Conservation (phyloP, 2,888 invertebrate species). For the Perizoma affinitatum region DNA sequence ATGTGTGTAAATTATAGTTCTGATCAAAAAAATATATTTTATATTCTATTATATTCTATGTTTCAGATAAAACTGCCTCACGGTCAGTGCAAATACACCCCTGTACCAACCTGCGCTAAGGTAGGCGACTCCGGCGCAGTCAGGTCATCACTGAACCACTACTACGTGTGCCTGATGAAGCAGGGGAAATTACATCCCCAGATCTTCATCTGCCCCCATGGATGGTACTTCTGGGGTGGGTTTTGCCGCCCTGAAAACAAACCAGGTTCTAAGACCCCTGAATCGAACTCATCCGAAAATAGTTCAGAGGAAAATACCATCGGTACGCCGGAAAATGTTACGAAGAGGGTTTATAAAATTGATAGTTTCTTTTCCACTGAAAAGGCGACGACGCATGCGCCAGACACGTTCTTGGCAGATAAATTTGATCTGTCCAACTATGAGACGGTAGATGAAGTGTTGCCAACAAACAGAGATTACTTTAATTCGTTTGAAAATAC, state of each 20-base stretch:
- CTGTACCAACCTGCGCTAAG: conserved; percentile 61
- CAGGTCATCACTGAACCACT: conserved; percentile 64
- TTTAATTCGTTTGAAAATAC: conserved; percentile 57
- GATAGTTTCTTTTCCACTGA: conserved; percentile 71
- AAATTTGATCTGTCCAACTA: conserved; percentile 70
- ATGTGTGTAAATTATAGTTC: no score
- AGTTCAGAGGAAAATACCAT: conserved; percentile 25
- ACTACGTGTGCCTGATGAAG: conserved; percentile 69
- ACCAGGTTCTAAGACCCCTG: conserved; percentile 34
- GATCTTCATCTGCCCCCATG: conserved; percentile 75
- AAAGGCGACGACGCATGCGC: conserved; percentile 54
- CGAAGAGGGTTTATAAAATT: conserved; percentile 44
- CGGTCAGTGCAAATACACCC: conserved; percentile 65
- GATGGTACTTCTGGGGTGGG: conserved; percentile 69
- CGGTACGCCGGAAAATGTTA: conserved; percentile 10
- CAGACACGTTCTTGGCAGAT: conserved; percentile 76
- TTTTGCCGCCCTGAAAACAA: conserved; percentile 62
- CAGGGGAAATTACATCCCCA: conserved; percentile 60
- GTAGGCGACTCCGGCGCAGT: conserved; percentile 66
- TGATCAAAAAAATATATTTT: no score
- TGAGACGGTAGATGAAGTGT: conserved; percentile 57
- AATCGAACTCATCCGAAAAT: conserved; percentile 19
- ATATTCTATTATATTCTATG: no score
- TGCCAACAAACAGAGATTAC: conserved; percentile 47
- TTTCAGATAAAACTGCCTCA: conserved; percentile 61